phyloP scores from a whole-genome alignment of 2,113 vertebrate genomes.

The Irena cyanogastra region DNA sequence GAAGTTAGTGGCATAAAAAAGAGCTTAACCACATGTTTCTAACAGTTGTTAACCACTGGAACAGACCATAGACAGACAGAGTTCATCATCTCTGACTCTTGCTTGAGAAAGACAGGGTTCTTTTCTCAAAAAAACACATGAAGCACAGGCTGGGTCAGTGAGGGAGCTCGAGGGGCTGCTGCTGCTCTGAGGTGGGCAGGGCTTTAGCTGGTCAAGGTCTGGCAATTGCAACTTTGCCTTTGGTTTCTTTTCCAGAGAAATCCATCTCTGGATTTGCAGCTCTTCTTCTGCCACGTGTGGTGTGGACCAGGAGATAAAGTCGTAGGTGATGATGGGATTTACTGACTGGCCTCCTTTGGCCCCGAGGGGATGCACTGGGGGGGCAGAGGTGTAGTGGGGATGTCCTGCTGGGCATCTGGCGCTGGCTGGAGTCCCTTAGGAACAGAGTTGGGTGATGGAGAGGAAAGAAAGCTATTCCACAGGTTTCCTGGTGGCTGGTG shows the following conservation, averaged over 20 bases:
- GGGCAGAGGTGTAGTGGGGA: neutral
- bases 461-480: neutral
- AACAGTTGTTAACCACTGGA: neutral
- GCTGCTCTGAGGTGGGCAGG: neutral
- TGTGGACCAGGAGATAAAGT: accelerated
- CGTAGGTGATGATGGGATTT: accelerated
- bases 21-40: neutral
- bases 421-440: neutral
- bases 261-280: neutral
- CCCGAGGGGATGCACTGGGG: neutral
- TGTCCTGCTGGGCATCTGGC: neutral
- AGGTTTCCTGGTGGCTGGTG: neutral
- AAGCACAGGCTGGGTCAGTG: neutral
- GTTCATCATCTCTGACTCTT: neutral
- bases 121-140: neutral
- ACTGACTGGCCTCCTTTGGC: accelerated
- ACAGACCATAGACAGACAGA: neutral
- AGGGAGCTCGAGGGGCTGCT: neutral
- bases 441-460: neutral
- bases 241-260: neutral
- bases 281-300: neutral
- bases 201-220: neutral
- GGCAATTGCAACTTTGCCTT: neutral
- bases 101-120: neutral
- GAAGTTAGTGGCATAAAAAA: neutral